Evolutionary conservation across 2,888 invertebrate genomes (phyloP).

Genomic region (Chalcis sispes): DNA sequence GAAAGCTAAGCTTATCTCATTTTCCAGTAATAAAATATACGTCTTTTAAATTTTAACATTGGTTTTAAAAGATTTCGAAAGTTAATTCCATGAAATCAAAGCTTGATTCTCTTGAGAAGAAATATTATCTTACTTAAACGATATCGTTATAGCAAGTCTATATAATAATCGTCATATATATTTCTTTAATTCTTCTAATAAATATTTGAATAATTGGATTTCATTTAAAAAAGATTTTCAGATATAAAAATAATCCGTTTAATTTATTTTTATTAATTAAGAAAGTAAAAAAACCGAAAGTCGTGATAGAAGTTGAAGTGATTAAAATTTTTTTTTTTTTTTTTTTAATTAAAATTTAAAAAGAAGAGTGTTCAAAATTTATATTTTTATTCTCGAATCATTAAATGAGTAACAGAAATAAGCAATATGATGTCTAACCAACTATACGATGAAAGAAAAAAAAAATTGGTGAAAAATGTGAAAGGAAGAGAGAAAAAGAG

Average conservation of each 20-base stretch:
- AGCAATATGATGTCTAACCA: background rate
- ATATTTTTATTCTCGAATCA: background rate
- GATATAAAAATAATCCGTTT: background rate
- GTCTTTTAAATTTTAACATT: constrained; percentile 5
- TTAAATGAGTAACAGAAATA: background rate
- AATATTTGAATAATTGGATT: too few relatives aligned
- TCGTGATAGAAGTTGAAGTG: background rate
- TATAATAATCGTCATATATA: too few relatives aligned
- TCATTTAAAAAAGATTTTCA: too few relatives aligned
- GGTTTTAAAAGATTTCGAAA: constrained; percentile 3
- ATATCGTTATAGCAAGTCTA: too few relatives aligned
- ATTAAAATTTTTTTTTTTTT: too few relatives aligned
- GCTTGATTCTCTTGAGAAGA: background rate
- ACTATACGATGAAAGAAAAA: background rate
- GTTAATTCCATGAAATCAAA: background rate
- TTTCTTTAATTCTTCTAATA: too few relatives aligned
- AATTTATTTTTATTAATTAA: background rate
- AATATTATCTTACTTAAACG: too few relatives aligned
- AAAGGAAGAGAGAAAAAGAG: background rate
- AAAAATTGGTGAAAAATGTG: background rate
- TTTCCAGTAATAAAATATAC: constrained; percentile 16
- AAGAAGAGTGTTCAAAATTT: background rate
- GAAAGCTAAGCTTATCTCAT: constrained; percentile 22
- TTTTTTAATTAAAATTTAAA: too few relatives aligned
- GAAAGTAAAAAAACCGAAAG: background rate